Base-by-base conservation (phyloP, 2,797 vertebrate species). In the Neoniphon sammara region DNA sequence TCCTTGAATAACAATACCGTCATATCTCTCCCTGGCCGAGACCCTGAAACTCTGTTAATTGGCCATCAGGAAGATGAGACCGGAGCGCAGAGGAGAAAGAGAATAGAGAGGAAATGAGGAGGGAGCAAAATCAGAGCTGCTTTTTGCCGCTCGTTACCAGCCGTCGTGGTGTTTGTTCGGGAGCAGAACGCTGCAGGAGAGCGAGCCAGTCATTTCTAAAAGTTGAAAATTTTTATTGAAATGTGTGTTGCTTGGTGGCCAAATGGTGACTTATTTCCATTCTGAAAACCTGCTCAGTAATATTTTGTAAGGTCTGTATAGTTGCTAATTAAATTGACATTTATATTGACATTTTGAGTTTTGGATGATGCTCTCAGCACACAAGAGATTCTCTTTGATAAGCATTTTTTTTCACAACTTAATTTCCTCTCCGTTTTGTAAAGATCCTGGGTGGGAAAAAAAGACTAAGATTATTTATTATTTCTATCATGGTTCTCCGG, bases 41-140 rank as follows among this genome's bases (percentile, higher is more conserved):
- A 36, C 70, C 44, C 66, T 62, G 36, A 78, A 52, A 46, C 52
- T 11, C 79, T 60, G 34, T 70, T 80, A 73, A 83, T 56, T 61
- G 66, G 21, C 61, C 66, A 49, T 61, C 50, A 54, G 21, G 54
- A 80, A 58, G 46, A 78, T 59, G 73, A 70, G 56, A 55, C 61
- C 7, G 1, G 17, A 59, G 63, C 25, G 6, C 36, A 25, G 7
- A 30, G 46, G n/a, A 64, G 56, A 59, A 57, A 21, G 15, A 49
- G 42, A 7, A 2, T 8, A 27, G 10, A 21, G 36, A 14, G 5
- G 54, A 21, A 42, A 17, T 12, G 42, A 18, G 7, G 21, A 17
- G 36, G 7, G 10, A 20, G 53, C n/a, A 10, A 39, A 39, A 10
- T 39, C 9, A 27, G 47, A 25, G 60, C 20, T 3, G 23, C 67